A percentile compares a stretch with the other conserved stretches of the same genome.
Evolutionary conservation across 2,888 invertebrate species (phyloP).

Genomic region (Archips crataeganus): DNA sequence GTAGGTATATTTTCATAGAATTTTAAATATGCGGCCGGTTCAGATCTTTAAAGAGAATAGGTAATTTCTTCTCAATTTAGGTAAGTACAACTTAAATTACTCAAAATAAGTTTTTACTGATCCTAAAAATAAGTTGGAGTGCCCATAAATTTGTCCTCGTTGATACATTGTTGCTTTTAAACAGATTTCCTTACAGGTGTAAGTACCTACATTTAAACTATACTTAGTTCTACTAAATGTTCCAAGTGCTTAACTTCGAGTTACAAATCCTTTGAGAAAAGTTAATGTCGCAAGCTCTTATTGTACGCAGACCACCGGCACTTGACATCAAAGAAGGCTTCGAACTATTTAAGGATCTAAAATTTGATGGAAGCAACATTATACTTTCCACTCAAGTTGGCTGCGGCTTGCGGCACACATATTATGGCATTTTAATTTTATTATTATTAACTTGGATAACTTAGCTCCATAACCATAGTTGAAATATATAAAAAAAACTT

Average conservation of each 20-base stretch:
- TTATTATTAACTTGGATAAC: too few species aligned
- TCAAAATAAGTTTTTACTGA: background rate
- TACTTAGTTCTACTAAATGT: conserved; percentile 45
- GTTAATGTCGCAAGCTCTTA: conserved; percentile 53
- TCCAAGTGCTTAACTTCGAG: conserved; percentile 48
- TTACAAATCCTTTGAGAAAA: conserved; percentile 52
- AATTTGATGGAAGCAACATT: background rate
- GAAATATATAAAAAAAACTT: too few species aligned
- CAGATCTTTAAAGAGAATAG: background rate
- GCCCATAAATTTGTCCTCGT: conserved; percentile 5
- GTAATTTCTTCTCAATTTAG: background rate
- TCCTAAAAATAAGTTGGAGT: background rate
- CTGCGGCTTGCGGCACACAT: background rate
- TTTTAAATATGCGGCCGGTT: background rate
- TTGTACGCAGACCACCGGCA: conserved; percentile 33
- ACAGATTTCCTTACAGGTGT: conserved; percentile 28
- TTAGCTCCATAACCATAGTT: too few species aligned
- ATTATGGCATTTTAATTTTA: too few species aligned
- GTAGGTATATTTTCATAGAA: too few species aligned
- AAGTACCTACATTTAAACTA: background rate
- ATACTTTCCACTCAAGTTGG: background rate
- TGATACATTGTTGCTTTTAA: conserved; percentile 27
- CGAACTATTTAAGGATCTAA: background rate
- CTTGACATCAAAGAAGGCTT: conserved; percentile 31
- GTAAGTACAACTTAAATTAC: background rate